Base-by-base conservation (phyloP, 2,113 vertebrate genomes). In the Dasyprocta punctata region DNA sequence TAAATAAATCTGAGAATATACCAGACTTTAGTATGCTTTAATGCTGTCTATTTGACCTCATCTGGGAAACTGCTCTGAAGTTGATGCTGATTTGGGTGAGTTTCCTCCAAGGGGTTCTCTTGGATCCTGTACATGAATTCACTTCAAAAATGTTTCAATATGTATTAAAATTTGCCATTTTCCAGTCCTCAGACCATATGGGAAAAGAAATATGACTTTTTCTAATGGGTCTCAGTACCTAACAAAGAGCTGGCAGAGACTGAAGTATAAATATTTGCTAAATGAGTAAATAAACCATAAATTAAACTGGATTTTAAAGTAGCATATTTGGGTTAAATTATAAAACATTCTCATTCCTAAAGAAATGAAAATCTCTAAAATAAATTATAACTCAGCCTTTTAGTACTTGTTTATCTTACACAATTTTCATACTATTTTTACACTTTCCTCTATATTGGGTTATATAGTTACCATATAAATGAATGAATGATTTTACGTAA, bases 1-100 rank as follows among this genome's bases (percentile, higher is more conserved):
- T 73, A 44, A 52, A 7, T 63, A 44, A 88, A 88, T 1, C 4
- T 36, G 92, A 4, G 73, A 90, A 6, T 11, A 67, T 3, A 75
- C 1, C 30, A 75, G 38, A 33, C 3, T 3, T 58, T 78, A 69
- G 7, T 36, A 33, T 61, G 13, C 54, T 89, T 86, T 89, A 0
- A 52, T 69, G 26, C 24, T 41, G 26, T 54, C 69, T 89, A 44
- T 77, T 86, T 89, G 52, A n/a, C 1, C 12, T 58, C 9, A 3
- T 71, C 17, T 56, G 11, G 2, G 24, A 69, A 71, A n/a, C 22
- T 90, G 41, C 52, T 63, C 10, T 47, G 52, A 14, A 30, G 30
- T 16, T 9, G n/a, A 7, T 13, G 1, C 7, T 80, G 33, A 75
- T 9, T 82, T 7, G 3, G 2, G 0, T 47, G 13, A 30, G 1